phyloP scores from a whole-genome alignment of 2,888 invertebrate genomes.

The Operophtera brumata region DNA sequence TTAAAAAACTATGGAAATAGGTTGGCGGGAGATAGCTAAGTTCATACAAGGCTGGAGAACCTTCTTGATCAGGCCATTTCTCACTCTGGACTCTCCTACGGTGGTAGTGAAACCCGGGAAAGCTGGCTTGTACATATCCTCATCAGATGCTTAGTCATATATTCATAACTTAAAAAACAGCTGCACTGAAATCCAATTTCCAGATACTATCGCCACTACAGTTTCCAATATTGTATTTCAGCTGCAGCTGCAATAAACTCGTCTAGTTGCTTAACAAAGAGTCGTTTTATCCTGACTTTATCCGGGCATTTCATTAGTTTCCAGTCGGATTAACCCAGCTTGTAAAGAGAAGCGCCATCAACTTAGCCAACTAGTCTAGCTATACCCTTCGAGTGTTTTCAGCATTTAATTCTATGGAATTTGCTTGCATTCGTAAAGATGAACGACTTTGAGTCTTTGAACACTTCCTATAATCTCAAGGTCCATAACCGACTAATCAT shows the following conservation, averaged over 20 bases:
- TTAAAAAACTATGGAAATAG: no score
- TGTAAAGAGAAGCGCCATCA: conserved; percentile 31
- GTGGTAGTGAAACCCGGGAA: no score
- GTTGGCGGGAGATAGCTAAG: no score
- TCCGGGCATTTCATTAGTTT: conserved; percentile 56
- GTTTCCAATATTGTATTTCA: no score
- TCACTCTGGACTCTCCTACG: no score
- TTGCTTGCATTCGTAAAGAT: conserved; percentile 22
- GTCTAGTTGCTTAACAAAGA: conserved; percentile 15
- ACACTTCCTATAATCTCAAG: conserved; percentile 13
- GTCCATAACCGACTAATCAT: conserved; percentile 4
- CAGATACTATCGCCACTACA: no score
- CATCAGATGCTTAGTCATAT: no score
- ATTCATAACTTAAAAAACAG: no score
- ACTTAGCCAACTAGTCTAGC: conserved; percentile 1
- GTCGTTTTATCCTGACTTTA: conserved; percentile 40
- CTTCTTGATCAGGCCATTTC: no score
- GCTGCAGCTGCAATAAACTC: conserved; percentile 14
- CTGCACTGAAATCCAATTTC: no score
- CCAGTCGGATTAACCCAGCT: conserved; percentile 44
- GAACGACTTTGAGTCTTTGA: conserved; percentile 2
- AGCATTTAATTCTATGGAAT: conserved; percentile 18
- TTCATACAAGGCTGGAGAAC: no score
- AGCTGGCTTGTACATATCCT: no score
- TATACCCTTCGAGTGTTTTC: conserved; percentile 8